Conservation (phyloP, 2,888 invertebrate species). For the Iselma pallidipennis region DNA sequence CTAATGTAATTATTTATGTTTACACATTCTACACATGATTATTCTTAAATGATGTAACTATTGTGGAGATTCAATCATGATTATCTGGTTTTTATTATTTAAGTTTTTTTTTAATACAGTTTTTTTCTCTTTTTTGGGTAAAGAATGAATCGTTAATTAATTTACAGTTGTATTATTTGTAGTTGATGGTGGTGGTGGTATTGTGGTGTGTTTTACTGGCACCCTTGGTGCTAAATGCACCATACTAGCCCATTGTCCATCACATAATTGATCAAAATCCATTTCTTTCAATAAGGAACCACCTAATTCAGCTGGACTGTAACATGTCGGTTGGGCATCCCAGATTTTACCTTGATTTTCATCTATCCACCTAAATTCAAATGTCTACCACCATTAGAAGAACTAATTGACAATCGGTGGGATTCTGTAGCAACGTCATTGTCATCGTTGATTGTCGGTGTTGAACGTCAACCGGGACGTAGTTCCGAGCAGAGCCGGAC, state of each 20-base stretch:
- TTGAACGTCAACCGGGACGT: no score
- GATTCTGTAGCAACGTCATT: no score
- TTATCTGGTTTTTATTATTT: no score
- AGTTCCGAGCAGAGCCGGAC: no score
- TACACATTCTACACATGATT: neutral
- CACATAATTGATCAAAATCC: conserved; percentile 73
- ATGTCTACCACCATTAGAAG: no score
- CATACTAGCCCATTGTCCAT: conserved; percentile 81
- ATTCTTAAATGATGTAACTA: neutral
- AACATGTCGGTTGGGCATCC: conserved; percentile 72
- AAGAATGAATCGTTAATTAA: no score
- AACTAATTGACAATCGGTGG: no score
- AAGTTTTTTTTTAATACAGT: no score
- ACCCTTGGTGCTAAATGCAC: conserved; percentile 68
- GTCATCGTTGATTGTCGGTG: no score
- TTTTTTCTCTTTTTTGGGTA: no score
- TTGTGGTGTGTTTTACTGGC: conserved; percentile 54
- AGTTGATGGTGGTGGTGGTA: conserved; percentile 4
- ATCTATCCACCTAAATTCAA: conserved; percentile 65
- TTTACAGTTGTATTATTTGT: no score
- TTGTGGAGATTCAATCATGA: no score
- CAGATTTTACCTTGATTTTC: conserved; percentile 68
- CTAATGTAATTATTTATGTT: neutral
- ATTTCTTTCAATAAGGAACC: conserved; percentile 70
- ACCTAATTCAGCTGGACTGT: conserved; percentile 72